Conservation (phyloP, 2,113 vertebrate genomes). For the Coracopsis vasa region DNA sequence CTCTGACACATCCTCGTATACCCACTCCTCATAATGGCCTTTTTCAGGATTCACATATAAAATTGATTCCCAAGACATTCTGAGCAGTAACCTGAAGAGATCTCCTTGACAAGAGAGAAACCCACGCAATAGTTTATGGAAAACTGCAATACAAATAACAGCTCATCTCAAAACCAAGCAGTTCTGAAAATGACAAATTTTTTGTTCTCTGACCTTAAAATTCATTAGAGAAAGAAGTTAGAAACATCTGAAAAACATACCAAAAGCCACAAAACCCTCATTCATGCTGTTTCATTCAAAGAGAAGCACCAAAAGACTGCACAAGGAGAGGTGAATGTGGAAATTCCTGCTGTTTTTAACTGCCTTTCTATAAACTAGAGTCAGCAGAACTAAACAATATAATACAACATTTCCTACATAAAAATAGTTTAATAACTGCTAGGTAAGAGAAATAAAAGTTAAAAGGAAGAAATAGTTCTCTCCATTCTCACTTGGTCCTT, state of each 20-base stretch:
- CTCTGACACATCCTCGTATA: not conserved
- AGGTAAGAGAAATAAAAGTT: constrained; percentile 27
- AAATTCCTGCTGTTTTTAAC: constrained; percentile 26
- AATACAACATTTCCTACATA: not conserved
- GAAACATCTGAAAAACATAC: not conserved
- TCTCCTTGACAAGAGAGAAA: not conserved
- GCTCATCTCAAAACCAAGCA: not conserved
- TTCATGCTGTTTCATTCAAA: not conserved
- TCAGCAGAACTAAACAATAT: not conserved
- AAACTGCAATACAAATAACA: not conserved
- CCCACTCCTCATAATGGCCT: not conserved
- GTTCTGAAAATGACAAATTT: not conserved
- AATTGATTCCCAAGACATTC: not conserved
- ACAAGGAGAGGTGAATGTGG: not conserved
- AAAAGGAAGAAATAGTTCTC: not conserved
- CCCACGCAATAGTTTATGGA: not conserved
- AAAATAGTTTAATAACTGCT: not conserved
- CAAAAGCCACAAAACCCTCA: not conserved
- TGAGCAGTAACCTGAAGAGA: not conserved
- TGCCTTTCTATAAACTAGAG: not conserved
- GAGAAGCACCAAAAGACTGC: not conserved
- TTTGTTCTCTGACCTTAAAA: constrained; percentile 24
- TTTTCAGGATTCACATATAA: not conserved
- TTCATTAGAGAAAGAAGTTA: not conserved
- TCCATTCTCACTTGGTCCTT: not conserved